Conservation (phyloP, 2,113 vertebrate species). For the Corythornis cristatus region DNA sequence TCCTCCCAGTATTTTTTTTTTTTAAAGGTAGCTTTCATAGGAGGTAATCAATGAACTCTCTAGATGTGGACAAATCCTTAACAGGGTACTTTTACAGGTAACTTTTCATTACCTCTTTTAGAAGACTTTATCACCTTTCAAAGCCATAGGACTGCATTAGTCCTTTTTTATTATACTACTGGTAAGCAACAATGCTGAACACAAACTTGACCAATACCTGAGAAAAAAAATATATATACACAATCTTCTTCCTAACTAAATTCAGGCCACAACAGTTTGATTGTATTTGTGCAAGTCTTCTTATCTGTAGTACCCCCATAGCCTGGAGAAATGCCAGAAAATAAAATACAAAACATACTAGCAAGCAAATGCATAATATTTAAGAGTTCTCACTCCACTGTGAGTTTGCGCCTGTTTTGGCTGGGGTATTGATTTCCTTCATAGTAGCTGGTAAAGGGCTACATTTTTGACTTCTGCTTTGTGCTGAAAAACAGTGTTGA, state of each 20-base stretch:
- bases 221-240: not conserved
- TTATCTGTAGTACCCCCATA: not conserved
- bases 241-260: not conserved
- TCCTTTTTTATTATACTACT: not conserved
- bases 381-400: not conserved
- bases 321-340: not conserved
- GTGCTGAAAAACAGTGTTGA: not conserved
- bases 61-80: not conserved
- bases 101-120: not conserved
- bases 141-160: not conserved
- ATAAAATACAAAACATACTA: not conserved
- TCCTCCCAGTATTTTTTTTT: not conserved
- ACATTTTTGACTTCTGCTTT: not conserved
- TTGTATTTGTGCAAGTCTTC: not conserved
- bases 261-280: not conserved
- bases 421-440: not conserved
- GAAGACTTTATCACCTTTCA: not conserved
- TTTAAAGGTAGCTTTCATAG: not conserved
- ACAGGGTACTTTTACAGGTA: not conserved
- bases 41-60: not conserved
- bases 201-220: not conserved
- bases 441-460: not conserved
- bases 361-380: not conserved
- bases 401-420: not conserved
- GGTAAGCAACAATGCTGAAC: not conserved